phyloP scores from a whole-genome alignment of 2,797 vertebrate species.

The Ciconia nigra region DNA sequence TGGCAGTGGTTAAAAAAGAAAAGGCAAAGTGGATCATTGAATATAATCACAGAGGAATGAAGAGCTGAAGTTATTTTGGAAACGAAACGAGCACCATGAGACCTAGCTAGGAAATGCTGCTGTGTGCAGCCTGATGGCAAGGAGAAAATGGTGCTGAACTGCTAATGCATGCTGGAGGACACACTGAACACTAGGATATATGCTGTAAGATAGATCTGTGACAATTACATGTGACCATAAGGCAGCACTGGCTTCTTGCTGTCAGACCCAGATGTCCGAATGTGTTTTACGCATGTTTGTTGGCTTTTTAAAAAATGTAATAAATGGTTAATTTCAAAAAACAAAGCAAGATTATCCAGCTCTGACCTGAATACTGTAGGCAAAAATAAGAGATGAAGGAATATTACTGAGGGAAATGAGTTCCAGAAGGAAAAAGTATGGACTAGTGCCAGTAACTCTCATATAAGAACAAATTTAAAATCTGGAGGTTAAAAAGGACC shows the following conservation, averaged over 20 bases:
- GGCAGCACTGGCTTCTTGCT: not conserved
- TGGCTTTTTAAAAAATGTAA: not conserved
- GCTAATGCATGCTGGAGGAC: conserved; percentile 10
- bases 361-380: not conserved
- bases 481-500: not conserved
- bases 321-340: conserved; percentile 31
- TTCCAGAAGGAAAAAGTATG: conserved; percentile 33
- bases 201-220: not conserved
- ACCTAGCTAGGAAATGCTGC: not conserved
- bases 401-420: conserved; percentile 12
- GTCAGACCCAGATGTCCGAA: not conserved
- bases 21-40: conserved; percentile 38
- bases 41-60: conserved; percentile 10
- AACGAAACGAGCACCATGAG: not conserved
- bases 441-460: conserved; percentile 8
- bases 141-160: not conserved
- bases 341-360: conserved; percentile 8
- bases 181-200: not conserved
- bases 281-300: not conserved
- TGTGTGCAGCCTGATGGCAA: not conserved
- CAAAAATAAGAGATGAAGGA: conserved; percentile 39
- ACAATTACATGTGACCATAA: not conserved
- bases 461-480: not conserved
- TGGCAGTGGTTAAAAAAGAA: conserved; percentile 36
- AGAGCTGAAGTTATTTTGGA: conserved; percentile 33